Evolutionary conservation across 1,140 invertebrate genomes (phyloP).

Genomic region (Heliothis subflexa): DNA sequence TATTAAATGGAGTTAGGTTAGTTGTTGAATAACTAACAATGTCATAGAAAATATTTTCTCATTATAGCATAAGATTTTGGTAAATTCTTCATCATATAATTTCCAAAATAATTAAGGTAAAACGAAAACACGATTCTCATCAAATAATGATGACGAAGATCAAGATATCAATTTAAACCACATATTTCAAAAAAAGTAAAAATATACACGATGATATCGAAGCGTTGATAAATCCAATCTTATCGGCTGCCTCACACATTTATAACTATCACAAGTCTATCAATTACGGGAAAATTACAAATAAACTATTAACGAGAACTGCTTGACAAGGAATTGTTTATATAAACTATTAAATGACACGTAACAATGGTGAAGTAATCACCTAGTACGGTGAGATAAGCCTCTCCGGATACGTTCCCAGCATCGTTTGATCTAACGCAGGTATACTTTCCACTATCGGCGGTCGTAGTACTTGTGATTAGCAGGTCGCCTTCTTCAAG

Average conservation of each 20-base stretch:
- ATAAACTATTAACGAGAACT: background rate
- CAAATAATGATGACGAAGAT: background rate
- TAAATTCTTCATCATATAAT: too few species aligned
- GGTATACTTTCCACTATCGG: slow-evolving; percentile 95
- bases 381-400: slow-evolving; percentile 94
- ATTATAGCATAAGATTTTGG: too few species aligned
- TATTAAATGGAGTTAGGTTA: too few species aligned
- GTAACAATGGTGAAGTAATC: slow-evolving; percentile 67
- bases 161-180: slow-evolving; percentile 10
- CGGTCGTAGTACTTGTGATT: slow-evolving; percentile 93
- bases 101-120: too few species aligned
- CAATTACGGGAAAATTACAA: slow-evolving; percentile 26
- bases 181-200: slow-evolving; percentile 3
- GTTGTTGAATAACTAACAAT: too few species aligned
- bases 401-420: slow-evolving; percentile 93
- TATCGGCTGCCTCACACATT: slow-evolving; percentile 5
- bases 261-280: slow-evolving; percentile 6
- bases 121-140: background rate
- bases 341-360: slow-evolving; percentile 24
- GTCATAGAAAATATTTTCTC: too few species aligned
- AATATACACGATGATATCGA: slow-evolving; percentile 9
- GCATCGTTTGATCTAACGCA: slow-evolving; percentile 96
- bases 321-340: background rate
- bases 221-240: slow-evolving; percentile 25
- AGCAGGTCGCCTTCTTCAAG: slow-evolving; percentile 94